Percentiles rank a stretch among this genome's conserved stretches.
Conservation (phyloP, 2,888 invertebrate species). For the Unio delphinus region DNA sequence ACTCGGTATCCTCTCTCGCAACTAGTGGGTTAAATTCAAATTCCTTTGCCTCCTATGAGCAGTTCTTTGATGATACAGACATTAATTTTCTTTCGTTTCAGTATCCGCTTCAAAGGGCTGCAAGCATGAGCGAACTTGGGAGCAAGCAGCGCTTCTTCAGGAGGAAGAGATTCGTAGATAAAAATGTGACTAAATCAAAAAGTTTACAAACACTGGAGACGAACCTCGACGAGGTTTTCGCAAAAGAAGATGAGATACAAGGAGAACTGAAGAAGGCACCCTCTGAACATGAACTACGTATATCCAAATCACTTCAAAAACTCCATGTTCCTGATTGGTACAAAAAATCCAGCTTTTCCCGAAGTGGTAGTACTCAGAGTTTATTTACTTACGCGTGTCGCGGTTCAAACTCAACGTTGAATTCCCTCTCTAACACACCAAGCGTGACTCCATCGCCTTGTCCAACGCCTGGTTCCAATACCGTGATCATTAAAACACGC, state of each 20-base stretch:
- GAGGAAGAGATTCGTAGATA: constrained; percentile 56
- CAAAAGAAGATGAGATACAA: constrained; percentile 34
- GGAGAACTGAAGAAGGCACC: constrained; percentile 77
- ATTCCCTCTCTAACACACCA: constrained; percentile 50
- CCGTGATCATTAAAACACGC: constrained; percentile 62
- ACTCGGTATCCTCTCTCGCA: constrained; percentile 53
- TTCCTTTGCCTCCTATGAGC: constrained; percentile 20
- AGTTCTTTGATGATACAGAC: constrained; percentile 52
- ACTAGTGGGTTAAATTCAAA: constrained; percentile 61
- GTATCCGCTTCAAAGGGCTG: constrained; percentile 54
- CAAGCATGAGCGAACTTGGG: constrained; percentile 62
- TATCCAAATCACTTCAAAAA: constrained; percentile 92
- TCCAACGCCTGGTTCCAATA: constrained; percentile 46
- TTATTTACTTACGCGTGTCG: constrained; percentile 45
- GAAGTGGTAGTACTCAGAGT: constrained; percentile 59
- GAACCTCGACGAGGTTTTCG: constrained; percentile 56
- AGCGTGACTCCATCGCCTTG: constrained; percentile 58
- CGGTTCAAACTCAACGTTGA: constrained; percentile 56
- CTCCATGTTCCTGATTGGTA: constrained; percentile 97
- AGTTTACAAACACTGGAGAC: constrained; percentile 62
- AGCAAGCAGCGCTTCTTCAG: constrained; percentile 28
- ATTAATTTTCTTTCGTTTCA: constrained; percentile 58
- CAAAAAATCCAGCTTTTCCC: constrained; percentile 74
- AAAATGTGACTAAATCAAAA: constrained; percentile 60
- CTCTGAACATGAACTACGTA: constrained; percentile 94